A percentile compares a stretch with the other conserved stretches of the same genome.
These are phyloP conservation scores for Dipodomys merriami DNA, from an alignment of 2,113 vertebrate genomes.

Conservation along the genomic window DNA sequence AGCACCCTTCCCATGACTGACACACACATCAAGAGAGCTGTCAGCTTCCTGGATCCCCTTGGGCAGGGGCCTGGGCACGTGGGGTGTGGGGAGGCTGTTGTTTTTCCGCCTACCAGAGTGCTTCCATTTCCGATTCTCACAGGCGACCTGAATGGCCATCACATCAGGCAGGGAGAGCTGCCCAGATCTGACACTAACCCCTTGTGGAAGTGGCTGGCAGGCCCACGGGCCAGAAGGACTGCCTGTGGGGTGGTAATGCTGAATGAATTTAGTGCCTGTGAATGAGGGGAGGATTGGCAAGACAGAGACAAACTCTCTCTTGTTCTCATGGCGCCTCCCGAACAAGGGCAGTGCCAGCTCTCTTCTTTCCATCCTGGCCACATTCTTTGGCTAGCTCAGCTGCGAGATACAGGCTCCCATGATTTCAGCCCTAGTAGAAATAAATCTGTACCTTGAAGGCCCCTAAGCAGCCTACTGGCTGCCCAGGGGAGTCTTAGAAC, in stretches of 20 bases:
- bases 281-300: slow-evolving; percentile 65
- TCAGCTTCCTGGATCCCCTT: background rate
- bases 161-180: slow-evolving; percentile 74
- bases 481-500: background rate
- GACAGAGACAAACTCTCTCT: slow-evolving; percentile 66
- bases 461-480: slow-evolving; percentile 10
- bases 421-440: slow-evolving; percentile 31
- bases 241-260: slow-evolving; percentile 15
- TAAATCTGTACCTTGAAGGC: slow-evolving; percentile 44
- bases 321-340: slow-evolving; percentile 62
- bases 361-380: slow-evolving; percentile 42
- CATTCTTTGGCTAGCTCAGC: slow-evolving; percentile 53
- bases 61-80: background rate
- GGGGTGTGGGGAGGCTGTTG: slow-evolving; percentile 18
- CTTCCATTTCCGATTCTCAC: slow-evolving; percentile 78
- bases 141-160: slow-evolving; percentile 72
- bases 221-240: background rate
- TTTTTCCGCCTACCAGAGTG: slow-evolving; percentile 56
- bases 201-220: slow-evolving; percentile 75
- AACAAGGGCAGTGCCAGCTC: slow-evolving; percentile 57
- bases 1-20: background rate
- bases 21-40: background rate
- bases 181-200: slow-evolving; percentile 78
- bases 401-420: slow-evolving; percentile 51
- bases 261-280: slow-evolving; percentile 74